Evolutionary conservation across 2,888 invertebrate species (phyloP).

Genomic region (Shargacucullia verbasci): DNA sequence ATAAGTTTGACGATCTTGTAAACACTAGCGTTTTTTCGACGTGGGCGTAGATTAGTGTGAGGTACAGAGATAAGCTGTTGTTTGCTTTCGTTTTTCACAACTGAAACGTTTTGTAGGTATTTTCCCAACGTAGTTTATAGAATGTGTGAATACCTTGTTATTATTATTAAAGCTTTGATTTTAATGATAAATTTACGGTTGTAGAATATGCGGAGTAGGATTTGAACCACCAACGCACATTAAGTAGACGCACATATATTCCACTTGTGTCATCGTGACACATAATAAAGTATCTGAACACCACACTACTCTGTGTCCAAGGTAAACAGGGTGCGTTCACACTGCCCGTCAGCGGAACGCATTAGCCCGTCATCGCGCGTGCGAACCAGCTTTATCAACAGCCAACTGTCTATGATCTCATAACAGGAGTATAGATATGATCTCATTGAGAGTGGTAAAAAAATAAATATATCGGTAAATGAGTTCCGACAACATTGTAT

Average conservation of each 20-base stretch:
- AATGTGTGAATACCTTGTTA: slow-evolving; percentile 4
- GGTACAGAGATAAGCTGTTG: slow-evolving; percentile 37
- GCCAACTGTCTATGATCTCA: slow-evolving; percentile 51
- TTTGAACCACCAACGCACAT: too few relatives aligned
- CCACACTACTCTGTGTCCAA: slow-evolving; percentile 51
- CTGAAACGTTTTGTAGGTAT: slow-evolving; percentile 2
- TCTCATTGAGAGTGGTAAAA: slow-evolving; percentile 50
- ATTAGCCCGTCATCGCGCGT: slow-evolving; percentile 70
- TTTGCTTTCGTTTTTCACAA: slow-evolving; percentile 26
- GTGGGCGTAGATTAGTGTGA: slow-evolving; percentile 40
- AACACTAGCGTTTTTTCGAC: slow-evolving; percentile 65
- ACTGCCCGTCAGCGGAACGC: slow-evolving; percentile 63
- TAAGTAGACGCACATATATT: too few relatives aligned
- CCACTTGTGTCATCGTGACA: too few relatives aligned
- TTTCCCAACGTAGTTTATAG: slow-evolving; percentile 1
- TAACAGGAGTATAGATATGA: slow-evolving; percentile 41
- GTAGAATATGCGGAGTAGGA: too few relatives aligned
- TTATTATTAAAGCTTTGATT: slow-evolving; percentile 2
- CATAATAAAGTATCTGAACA: slow-evolving; percentile 3
- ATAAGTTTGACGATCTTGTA: slow-evolving; percentile 75
- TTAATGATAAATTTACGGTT: too few relatives aligned
- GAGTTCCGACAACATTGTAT: slow-evolving; percentile 16
- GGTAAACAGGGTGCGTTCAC: slow-evolving; percentile 65
- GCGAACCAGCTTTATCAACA: slow-evolving; percentile 50
- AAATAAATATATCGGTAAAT: slow-evolving; percentile 35